Evolutionary conservation across 2,888 invertebrate species (phyloP).

Genomic region (Ceriagrion tenellum): DNA sequence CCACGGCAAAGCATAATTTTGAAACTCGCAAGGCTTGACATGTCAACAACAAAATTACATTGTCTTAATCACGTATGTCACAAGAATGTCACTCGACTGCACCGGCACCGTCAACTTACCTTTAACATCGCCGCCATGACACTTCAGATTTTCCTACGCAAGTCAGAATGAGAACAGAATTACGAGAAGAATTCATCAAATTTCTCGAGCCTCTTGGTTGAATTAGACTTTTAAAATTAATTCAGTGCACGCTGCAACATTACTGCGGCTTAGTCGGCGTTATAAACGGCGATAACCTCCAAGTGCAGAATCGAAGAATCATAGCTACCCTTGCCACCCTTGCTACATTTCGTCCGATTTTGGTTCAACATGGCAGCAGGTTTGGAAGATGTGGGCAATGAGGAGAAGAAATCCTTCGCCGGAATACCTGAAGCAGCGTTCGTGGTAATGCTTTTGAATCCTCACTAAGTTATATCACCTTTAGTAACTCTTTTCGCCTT

Average conservation of each 20-base stretch:
- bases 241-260: background rate
- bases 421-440: slow-evolving; percentile 94
- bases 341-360: background rate
- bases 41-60: background rate
- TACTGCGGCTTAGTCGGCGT: background rate
- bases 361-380: slow-evolving; percentile 53
- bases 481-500: background rate
- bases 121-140: slow-evolving; percentile 77
- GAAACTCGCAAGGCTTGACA: background rate
- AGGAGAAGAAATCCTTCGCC: slow-evolving; percentile 83
- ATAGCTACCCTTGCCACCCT: background rate
- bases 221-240: background rate
- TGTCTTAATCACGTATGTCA: background rate
- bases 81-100: slow-evolving; percentile 26
- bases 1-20: background rate
- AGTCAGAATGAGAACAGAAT: background rate
- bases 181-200: background rate
- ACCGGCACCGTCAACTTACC: slow-evolving; percentile 75
- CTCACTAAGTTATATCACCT: background rate
- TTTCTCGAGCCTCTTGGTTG: background rate
- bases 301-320: background rate
- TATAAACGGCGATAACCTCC: background rate
- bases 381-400: slow-evolving; percentile 25
- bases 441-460: slow-evolving; percentile 82
- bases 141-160: slow-evolving; percentile 70